Evolutionary conservation across 2,797 vertebrate species (phyloP), one percentile per base, ranked within the genome.

Genomic region (Knipowitschia caucasica): DNA sequence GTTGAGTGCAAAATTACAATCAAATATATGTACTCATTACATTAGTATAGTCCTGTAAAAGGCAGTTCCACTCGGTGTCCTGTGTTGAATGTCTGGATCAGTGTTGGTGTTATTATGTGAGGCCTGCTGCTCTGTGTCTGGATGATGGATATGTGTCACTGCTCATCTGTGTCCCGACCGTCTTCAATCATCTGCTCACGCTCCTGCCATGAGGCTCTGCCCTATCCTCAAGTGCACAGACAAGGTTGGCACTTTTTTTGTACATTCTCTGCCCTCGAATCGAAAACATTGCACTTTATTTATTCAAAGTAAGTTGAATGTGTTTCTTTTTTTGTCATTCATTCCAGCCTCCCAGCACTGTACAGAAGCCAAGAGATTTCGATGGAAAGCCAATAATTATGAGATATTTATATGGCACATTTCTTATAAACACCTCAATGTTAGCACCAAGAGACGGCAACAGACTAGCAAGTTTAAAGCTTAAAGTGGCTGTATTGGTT

Each of bases 81-180:
- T 18, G 7, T 36, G 15, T 39, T n/a, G 18, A 39, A 20, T 21
- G 0, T 1, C 17, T 18, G 50, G 20, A 59, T 40, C 20, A 27
- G 25, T 14, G 8, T 2, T 21, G 26, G 44, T 38, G 50, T 34
- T 27, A 31, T 17, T 34, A 4, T 29, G 31, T 67, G 46, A 51
- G 34, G 43, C 27, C 27, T 23, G 14, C 15, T 57, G 56, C n/a
- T 7, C 42, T 25, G 34, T 56, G 72, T 46, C 68, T 56, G 33
- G 39, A 50, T 58, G 64, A 72, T 60, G 46, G 72, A 76, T 61
- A 53, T 23, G 43, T 60, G 72, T 51, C 59, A 46, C 2, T 25
- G 50, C 25, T 53, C 64, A 46, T 61, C 60, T 53, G 21, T 46
- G 44, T 47, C 36, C 53, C 49, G 63, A 58, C 64, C 15, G 8